Evolutionary conservation across 2,888 invertebrate genomes (phyloP), one percentile per base, ranked within the genome.

Genomic region (Drosophila kambysellisi): DNA sequence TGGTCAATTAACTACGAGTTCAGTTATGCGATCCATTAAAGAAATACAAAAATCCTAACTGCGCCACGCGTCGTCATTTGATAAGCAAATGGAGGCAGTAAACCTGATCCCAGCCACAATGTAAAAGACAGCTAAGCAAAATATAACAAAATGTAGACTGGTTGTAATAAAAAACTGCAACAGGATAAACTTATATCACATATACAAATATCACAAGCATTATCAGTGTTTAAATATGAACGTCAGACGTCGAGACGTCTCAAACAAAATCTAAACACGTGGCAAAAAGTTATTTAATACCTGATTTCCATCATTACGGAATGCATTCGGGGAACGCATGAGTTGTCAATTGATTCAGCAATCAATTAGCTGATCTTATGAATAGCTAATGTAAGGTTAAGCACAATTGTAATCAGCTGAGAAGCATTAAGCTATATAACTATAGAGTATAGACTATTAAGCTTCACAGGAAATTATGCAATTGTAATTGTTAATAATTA

Each of bases 31-130:
- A 67, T 57, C 32, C 37, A 53, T 35, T n/a, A 52, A 41, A 50
- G 8, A 30, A 32, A 35, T 17, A 50, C 20, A 54, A 64, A 57
- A 65, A 20, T 73, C 70, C 70, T n/a, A 70, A 71, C 65, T 73
- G 52, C 60, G 89, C 84, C 84, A 84, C 84, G 84, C 84, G 84
- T 52, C 89, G 64, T 48, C 61, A 11, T 33, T 56, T 66, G 71
- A 67, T 67, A 70, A 75, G 71, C 67, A 33, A 56, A 73, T 63
- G 39, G 39, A 56, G 54, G 52, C 53, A 54, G 59, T 67, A 74
- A 79, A 67, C 71, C 71, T 70, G 73, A 58, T 35, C 35, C 50
- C 58, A 46, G 37, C 4, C 6, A 20, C 58, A 68, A 76, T 52
- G 52, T 57, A 52, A 57, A 37, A 52, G 60, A 64, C 57, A 65